Percentiles rank a stretch among this genome's conserved stretches.
Evolutionary conservation across 2,888 invertebrate species (phyloP).

Genomic region (Coenonympha arcania): DNA sequence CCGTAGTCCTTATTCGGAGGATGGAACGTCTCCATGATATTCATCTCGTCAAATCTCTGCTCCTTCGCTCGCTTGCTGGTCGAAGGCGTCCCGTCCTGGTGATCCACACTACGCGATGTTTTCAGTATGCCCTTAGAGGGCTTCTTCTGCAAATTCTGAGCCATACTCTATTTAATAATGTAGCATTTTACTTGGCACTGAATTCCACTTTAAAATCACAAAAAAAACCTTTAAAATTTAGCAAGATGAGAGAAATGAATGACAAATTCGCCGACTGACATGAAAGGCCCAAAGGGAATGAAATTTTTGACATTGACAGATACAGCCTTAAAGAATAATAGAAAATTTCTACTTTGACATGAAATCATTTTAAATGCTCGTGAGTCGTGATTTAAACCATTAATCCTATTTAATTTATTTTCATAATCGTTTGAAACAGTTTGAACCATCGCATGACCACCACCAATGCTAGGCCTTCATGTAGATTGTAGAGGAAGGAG

Average conservation of each 20-base stretch:
- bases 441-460: too few relatives aligned
- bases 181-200: slow-evolving; percentile 37
- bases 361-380: too few relatives aligned
- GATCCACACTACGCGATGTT: slow-evolving; percentile 92
- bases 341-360: too few relatives aligned
- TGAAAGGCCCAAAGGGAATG: background rate
- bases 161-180: slow-evolving; percentile 64
- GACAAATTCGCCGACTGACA: slow-evolving; percentile 13
- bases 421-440: too few relatives aligned
- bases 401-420: too few relatives aligned
- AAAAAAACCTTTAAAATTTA: slow-evolving; percentile 18
- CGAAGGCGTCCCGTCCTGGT: slow-evolving; percentile 65
- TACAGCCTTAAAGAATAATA: background rate
- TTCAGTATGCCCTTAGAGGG: slow-evolving; percentile 94
- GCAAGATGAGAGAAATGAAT: slow-evolving; percentile 9
- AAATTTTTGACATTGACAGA: slow-evolving; percentile 11
- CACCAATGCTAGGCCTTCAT: too few relatives aligned
- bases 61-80: slow-evolving; percentile 72
- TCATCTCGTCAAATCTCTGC: slow-evolving; percentile 98
- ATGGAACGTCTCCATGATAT: slow-evolving; percentile 97
- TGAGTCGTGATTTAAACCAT: too few relatives aligned
- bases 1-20: slow-evolving; percentile 99
- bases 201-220: slow-evolving; percentile 10
- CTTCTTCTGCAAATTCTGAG: slow-evolving; percentile 86
- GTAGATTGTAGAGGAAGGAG: too few relatives aligned